Evolutionary conservation across 2,797 vertebrate genomes (phyloP).

Genomic region (Falco cherrug): DNA sequence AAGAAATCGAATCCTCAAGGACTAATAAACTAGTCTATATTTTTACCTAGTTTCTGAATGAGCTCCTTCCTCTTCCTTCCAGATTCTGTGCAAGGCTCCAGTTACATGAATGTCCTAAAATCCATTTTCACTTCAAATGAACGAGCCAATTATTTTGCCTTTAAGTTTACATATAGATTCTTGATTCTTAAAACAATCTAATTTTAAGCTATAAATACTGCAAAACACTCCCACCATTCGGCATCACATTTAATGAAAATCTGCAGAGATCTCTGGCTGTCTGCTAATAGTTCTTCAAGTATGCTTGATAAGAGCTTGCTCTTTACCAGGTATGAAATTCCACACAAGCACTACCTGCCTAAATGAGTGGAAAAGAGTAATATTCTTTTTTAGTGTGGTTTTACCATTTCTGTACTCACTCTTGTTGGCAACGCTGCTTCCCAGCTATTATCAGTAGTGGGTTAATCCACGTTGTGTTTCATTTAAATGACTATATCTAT

Average conservation of each 20-base stretch:
- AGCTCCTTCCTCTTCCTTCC: background rate
- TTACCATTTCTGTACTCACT: background rate
- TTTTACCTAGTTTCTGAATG: background rate
- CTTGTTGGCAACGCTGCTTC: background rate
- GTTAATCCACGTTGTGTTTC: background rate
- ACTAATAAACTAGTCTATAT: background rate
- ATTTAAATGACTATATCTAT: background rate
- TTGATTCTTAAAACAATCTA: background rate
- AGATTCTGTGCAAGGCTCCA: background rate
- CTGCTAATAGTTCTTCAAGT: background rate
- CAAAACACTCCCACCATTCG: background rate
- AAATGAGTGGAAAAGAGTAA: background rate
- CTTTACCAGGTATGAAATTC: background rate
- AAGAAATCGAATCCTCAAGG: background rate
- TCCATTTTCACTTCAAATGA: background rate
- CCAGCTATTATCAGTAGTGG: background rate
- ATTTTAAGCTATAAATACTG: background rate
- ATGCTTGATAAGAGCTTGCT: background rate
- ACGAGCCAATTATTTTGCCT: background rate
- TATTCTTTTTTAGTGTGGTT: background rate
- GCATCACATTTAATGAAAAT: background rate
- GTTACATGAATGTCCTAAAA: background rate
- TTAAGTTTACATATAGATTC: background rate
- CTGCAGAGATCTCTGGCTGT: background rate
- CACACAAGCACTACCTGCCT: conserved; percentile 18